Conservation (phyloP, 2,797 vertebrate genomes). For the Cheirogaleus major region DNA sequence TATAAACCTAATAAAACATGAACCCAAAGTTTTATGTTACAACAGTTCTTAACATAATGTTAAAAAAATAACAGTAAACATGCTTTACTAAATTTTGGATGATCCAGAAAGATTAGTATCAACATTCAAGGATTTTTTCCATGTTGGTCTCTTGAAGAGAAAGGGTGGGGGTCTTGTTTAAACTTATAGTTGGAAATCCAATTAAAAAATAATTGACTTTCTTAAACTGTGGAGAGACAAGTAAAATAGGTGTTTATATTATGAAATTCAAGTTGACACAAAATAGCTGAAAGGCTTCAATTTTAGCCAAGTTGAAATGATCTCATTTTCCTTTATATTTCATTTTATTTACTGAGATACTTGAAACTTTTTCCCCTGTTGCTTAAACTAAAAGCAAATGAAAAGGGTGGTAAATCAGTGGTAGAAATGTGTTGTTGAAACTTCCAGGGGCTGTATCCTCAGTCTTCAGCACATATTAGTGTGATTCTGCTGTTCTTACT, state of each 20-base stretch:
- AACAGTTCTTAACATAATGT: conserved; percentile 44
- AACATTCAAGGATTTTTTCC: conserved; percentile 16
- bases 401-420: conserved; percentile 74
- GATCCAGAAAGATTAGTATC: conserved; percentile 49
- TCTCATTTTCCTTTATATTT: conserved; percentile 78
- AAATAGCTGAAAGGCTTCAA: conserved; percentile 81
- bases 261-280: conserved; percentile 84
- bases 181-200: conserved; percentile 51
- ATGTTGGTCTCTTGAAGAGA: conserved; percentile 45
- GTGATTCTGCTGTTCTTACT: conserved; percentile 80
- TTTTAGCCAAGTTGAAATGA: conserved; percentile 75
- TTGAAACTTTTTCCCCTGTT: conserved; percentile 70
- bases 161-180: conserved; percentile 37
- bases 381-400: conserved; percentile 59
- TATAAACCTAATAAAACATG: conserved; percentile 49
- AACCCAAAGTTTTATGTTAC: conserved; percentile 29
- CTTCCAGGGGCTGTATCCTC: conserved; percentile 61
- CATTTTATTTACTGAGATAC: conserved; percentile 78
- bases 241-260: conserved; percentile 82
- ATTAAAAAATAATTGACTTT: conserved; percentile 67
- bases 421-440: conserved; percentile 68
- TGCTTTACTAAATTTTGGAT: conserved; percentile 43
- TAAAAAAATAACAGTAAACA: conserved; percentile 54
- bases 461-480: conserved; percentile 71
- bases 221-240: conserved; percentile 64